Conservation (phyloP, 2,888 invertebrate species). For the Hetaerina titia region DNA sequence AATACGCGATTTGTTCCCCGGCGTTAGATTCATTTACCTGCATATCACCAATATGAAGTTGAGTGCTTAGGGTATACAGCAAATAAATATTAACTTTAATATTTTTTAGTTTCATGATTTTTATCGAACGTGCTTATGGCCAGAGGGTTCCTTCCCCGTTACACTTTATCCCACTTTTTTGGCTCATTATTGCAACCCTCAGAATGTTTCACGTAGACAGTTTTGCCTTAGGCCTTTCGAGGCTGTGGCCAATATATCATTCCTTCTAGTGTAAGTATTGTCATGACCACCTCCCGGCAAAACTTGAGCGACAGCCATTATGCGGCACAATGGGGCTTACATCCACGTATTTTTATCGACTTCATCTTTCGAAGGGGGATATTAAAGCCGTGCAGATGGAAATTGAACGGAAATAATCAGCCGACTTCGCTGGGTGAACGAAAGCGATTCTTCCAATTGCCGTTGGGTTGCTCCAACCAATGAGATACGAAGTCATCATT, state of each 20-base stretch:
- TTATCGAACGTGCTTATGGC: too few relatives aligned
- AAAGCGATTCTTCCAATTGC: constrained; percentile 35
- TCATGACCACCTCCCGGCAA: not conserved
- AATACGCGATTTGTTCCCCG: too few relatives aligned
- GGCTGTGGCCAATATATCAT: not conserved
- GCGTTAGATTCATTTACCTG: too few relatives aligned
- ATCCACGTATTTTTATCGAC: not conserved
- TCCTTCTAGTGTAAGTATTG: not conserved
- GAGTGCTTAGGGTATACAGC: too few relatives aligned
- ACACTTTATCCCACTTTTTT: too few relatives aligned
- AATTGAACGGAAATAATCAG: constrained; percentile 35
- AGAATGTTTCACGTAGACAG: not conserved
- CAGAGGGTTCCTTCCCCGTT: too few relatives aligned
- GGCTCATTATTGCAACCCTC: not conserved
- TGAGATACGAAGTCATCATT: constrained; percentile 7
- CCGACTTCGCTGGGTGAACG: constrained; percentile 4
- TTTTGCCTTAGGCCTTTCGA: not conserved
- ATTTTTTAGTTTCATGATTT: too few relatives aligned
- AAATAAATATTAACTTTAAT: too few relatives aligned
- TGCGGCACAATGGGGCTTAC: not conserved
- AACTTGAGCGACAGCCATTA: constrained; percentile 19
- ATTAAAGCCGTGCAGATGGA: constrained; percentile 15
- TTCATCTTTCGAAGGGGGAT: constrained; percentile 25
- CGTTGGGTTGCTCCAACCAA: constrained; percentile 24
- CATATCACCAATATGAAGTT: too few relatives aligned